Conservation (phyloP, 2,888 invertebrate genomes). For the Volucella zonaria region DNA sequence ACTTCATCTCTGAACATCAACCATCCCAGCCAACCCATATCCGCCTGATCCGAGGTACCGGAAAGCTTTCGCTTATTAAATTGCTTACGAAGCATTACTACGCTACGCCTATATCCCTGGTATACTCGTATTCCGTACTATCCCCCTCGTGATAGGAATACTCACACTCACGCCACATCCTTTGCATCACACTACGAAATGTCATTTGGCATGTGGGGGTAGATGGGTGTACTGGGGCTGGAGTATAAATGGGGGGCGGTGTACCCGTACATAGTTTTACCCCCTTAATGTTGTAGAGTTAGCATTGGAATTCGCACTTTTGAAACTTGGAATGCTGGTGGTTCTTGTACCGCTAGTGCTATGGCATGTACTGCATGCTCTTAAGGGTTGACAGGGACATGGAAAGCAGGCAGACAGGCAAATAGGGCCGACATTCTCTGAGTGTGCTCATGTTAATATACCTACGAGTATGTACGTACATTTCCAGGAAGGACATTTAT, state of each 20-base stretch:
- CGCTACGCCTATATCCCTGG: conserved; percentile 24
- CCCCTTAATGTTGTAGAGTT: conserved; percentile 33
- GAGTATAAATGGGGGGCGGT: conserved; percentile 6
- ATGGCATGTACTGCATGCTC: conserved; percentile 52
- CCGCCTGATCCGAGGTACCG: conserved; percentile 42
- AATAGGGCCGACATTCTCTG: conserved; percentile 31
- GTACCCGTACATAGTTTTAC: conserved; percentile 42
- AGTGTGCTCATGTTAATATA: conserved; percentile 39
- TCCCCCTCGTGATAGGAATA: neutral
- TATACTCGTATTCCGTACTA: neutral
- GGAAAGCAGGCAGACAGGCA: conserved; percentile 7
- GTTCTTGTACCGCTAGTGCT: neutral
- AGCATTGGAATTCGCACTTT: conserved; percentile 70
- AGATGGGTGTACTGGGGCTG: neutral
- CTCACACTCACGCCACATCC: too few species aligned
- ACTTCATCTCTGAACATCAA: conserved; percentile 15
- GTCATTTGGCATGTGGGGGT: conserved; percentile 33
- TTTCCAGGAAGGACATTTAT: conserved; percentile 58
- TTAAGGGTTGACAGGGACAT: conserved; percentile 5
- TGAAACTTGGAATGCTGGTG: conserved; percentile 43
- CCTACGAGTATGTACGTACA: conserved; percentile 3
- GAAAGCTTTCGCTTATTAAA: conserved; percentile 70
- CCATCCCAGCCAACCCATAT: neutral
- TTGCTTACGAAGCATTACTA: conserved; percentile 70
- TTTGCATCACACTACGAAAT: conserved; percentile 49